phyloP scores from a whole-genome alignment of 2,888 invertebrate genomes.

The Chrysodeixis includens region DNA sequence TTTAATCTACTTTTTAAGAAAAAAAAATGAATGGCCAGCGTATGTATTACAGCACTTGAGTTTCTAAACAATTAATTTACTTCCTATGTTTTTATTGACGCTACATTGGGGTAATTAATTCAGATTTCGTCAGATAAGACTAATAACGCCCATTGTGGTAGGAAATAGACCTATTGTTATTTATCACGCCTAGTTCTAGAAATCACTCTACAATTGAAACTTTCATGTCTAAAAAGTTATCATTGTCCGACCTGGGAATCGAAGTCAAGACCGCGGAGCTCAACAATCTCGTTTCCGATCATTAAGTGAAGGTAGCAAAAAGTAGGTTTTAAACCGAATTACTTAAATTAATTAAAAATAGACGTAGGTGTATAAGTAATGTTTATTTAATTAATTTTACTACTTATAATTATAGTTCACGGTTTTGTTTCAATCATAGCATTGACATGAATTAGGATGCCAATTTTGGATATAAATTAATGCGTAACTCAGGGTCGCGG shows the following conservation, averaged over 20 bases:
- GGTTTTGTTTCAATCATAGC: background rate
- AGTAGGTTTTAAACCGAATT: background rate
- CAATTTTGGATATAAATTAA: background rate
- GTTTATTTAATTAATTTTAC: background rate
- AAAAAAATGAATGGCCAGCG: too few relatives aligned
- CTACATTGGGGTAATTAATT: background rate
- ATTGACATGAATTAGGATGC: background rate
- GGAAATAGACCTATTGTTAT: conserved; percentile 1
- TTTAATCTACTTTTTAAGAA: too few relatives aligned
- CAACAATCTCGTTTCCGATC: background rate
- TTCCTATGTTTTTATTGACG: background rate
- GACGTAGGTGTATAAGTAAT: background rate
- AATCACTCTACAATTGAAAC: background rate
- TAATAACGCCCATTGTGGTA: background rate
- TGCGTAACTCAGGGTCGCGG: background rate
- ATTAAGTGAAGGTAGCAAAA: background rate
- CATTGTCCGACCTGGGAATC: conserved; percentile 4
- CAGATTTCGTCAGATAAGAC: background rate
- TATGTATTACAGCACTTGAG: too few relatives aligned
- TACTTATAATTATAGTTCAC: background rate
- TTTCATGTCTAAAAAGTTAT: background rate
- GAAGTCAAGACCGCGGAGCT: background rate
- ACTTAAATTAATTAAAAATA: background rate
- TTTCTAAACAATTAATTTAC: too few relatives aligned
- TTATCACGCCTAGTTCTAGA: background rate